A percentile compares a stretch with the other conserved stretches of the same genome.
Conservation (phyloP, 2,113 vertebrate species). For the Epinephelus moara region DNA sequence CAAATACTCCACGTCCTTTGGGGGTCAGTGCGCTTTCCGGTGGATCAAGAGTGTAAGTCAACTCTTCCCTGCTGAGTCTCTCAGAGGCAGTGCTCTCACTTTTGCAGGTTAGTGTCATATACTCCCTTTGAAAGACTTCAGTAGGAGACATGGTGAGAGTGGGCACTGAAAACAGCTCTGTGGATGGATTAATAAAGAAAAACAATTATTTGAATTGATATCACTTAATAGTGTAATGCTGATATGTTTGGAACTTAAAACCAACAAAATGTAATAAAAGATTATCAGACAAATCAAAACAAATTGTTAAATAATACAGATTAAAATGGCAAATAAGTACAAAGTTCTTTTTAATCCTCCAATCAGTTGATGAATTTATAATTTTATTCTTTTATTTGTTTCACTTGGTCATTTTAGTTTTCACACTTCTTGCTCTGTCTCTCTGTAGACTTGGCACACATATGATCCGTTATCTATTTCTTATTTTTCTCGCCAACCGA, state of each 20-base stretch:
- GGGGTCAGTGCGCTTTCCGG: rapidly evolving
- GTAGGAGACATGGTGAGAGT: conserved; percentile 63
- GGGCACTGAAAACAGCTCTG: conserved; percentile 85
- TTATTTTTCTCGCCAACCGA: no score
- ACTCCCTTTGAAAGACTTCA: conserved; percentile 74
- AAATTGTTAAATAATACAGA: no score
- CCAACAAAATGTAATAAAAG: not conserved
- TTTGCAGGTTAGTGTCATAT: conserved; percentile 72
- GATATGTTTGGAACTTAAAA: not conserved
- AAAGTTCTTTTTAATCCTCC: no score
- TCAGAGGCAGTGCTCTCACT: conserved; percentile 48
- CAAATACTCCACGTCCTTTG: conserved; percentile 36
- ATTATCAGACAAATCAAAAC: no score
- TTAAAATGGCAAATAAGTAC: no score
- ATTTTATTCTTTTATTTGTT: no score
- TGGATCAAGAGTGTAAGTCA: conserved; percentile 75
- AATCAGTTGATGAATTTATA: no score
- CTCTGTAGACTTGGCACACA: no score
- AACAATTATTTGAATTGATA: not conserved
- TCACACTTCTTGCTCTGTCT: no score
- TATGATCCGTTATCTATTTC: no score
- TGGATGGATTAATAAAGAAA: conserved; percentile 5
- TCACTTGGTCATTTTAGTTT: no score
- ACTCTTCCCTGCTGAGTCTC: conserved; percentile 45
- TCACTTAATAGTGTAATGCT: not conserved